Evolutionary conservation across 1,140 invertebrate species (phyloP), one percentile per base, ranked within the genome.

Genomic region (Euglossa dilemma): DNA sequence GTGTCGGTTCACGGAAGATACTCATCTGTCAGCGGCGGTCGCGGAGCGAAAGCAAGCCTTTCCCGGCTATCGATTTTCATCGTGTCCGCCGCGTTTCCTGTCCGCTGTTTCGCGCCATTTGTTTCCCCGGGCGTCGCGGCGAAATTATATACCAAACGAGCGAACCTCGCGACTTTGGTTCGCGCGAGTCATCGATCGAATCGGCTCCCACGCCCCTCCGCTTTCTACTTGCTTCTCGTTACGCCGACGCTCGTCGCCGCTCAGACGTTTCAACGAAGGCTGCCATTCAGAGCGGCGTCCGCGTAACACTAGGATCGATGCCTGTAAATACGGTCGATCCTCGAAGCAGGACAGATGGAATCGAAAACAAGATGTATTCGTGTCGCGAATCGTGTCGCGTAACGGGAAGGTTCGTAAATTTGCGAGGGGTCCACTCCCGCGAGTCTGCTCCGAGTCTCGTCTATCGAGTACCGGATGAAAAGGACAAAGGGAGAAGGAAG

Each of bases 141-240:
- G 81, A 88, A 88, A 88, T 88, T 88, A 87, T 87, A 85, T 78
- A 85, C 87, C 86, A 87, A 88, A 88, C 87, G 87, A 88, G 86
- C 74, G 86, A 82, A 87, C 80, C 87, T 88, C 86, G 87, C 87
- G 87, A 88, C 86, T 83, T 76, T 86, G 50, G 78, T 85, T 79
- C 86, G 86, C 67, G 86, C 83, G 28, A 59, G 23, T 61, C 86
- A 88, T 88, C 86, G 87, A 88, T 88, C 87, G 86, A 23, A 56
- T 43, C 64, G 86, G 25, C 45, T 12, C 9, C 50, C 63, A 45
- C 25, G n/a, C 16, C 36, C 74, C 28, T 20, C 52, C 61, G 67
- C 45, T 67, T 67, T 77, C 28, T 77, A 77, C 57, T 77, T 57
- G 43, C 36, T 36, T 47, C 61, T 45, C 4, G 59, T 47, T 50